Evolutionary conservation across 1,140 invertebrate genomes (phyloP), one percentile per base, ranked within the genome.

Genomic region (Calliopsis andreniformis): DNA sequence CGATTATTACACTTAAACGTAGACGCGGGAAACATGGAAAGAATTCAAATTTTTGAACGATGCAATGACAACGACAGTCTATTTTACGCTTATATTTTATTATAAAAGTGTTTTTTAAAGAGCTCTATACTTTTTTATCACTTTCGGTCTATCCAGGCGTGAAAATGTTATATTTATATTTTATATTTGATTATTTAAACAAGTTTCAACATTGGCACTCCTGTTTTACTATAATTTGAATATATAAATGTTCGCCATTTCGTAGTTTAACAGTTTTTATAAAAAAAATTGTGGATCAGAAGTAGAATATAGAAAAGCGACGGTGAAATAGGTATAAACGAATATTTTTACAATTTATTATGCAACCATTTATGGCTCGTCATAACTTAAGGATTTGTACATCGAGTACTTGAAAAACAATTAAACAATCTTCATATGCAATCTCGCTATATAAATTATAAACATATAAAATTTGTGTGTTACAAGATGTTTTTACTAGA

Each of bases 381-480:
- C 42, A 35, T 16, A 25, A 35, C 58, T 23, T 61, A 42, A 42
- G 42, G n/a, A 23, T 59, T 61, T 20, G 12, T 61, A 61, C 58
- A 49, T 28, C 39, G 16, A 4, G 16, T 49, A 49, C 12, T 64
- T 47, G 14, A 32, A 64, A 32, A 35, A 47, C 20, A 20, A 49
- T 47, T 64, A 10, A 3, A 47, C 23, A 49, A 49, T 49, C 10
- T 30, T 64, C 12, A 10, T 32, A 39, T 49, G 28, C 23, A 64
- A 32, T 28, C 32, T 70, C 39, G 43, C 45, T 67, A 58, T 76
- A 75, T 67, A 77, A 80, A 80, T 77, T 66, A 66, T 77, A 80
- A 64, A 80, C 43, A 80, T 80, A 77, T 72, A 77, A 80, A 80
- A 80, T 77, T 49, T 73, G 68, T 56, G 30, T 39, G 77, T 80